A percentile compares a stretch with the other conserved stretches of the same genome.
phyloP scores from a whole-genome alignment of 2,113 vertebrate species.

The Thunnus maccoyii region DNA sequence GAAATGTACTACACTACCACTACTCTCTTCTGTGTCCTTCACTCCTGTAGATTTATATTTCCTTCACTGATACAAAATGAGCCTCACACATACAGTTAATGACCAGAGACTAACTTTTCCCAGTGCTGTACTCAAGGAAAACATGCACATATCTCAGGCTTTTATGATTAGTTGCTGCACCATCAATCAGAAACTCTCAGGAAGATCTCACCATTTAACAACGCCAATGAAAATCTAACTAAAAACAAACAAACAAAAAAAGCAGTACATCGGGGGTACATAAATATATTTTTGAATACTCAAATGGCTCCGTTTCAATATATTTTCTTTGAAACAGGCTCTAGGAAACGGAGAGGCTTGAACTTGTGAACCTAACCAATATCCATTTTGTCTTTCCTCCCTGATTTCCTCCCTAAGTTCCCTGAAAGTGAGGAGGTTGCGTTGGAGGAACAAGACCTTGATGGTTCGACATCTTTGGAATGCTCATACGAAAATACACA shows the following conservation, averaged over 20 bases:
- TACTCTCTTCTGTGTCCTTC: too few relatives aligned
- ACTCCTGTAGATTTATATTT: too few relatives aligned
- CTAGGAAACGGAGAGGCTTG: conserved; percentile 49
- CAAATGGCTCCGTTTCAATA: background rate
- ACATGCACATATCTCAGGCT: too few relatives aligned
- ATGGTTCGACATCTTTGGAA: conserved; percentile 62
- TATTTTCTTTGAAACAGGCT: background rate
- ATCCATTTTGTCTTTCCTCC: conserved; percentile 63
- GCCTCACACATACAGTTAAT: too few relatives aligned
- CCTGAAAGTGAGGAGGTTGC: conserved; percentile 56
- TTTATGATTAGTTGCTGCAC: background rate
- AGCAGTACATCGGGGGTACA: background rate
- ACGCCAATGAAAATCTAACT: background rate
- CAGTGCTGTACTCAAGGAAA: too few relatives aligned
- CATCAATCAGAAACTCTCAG: background rate
- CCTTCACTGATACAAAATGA: too few relatives aligned
- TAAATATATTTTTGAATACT: background rate
- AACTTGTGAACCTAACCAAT: conserved; percentile 61
- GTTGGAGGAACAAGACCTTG: conserved; percentile 58
- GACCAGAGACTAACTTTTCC: too few relatives aligned
- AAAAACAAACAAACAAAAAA: background rate
- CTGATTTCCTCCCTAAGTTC: conserved; percentile 64
- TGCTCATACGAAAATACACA: conserved; percentile 10
- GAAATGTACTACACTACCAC: too few relatives aligned
- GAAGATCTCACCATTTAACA: background rate